Percentiles rank a stretch among this genome's conserved stretches.
Evolutionary conservation across 2,888 invertebrate species (phyloP).

Genomic region (Aporophyla lueneburgensis): DNA sequence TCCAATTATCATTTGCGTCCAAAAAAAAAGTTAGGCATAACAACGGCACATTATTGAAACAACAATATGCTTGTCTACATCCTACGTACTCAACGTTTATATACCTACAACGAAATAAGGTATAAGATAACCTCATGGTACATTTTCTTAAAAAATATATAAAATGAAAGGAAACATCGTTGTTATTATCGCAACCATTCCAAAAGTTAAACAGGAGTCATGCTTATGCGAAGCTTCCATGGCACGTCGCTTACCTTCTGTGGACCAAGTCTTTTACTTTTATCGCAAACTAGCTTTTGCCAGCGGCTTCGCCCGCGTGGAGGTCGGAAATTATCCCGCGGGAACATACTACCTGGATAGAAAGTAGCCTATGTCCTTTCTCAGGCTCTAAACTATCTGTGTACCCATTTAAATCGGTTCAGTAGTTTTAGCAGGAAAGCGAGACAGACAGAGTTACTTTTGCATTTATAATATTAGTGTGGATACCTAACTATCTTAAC

Average conservation of each 20-base stretch:
- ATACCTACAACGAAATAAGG: not conserved
- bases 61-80: constrained; percentile 2
- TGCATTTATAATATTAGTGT: no score
- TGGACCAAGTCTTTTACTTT: not conserved
- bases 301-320: no score
- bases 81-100: not conserved
- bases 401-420: no score
- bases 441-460: no score
- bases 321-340: no score
- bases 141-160: not conserved
- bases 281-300: no score
- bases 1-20: constrained; percentile 2
- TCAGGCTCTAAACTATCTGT: no score
- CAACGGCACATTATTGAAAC: not conserved
- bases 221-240: not conserved
- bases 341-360: no score
- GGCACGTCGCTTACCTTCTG: not conserved
- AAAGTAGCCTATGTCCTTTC: no score
- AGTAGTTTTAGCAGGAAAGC: no score
- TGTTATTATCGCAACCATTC: not conserved
- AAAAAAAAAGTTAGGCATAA: constrained; percentile 3
- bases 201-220: not conserved
- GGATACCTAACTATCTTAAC: no score
- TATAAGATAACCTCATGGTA: not conserved
- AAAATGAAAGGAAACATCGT: not conserved